Conservation (phyloP, 2,113 vertebrate species). For the Tupaia chinensis region DNA sequence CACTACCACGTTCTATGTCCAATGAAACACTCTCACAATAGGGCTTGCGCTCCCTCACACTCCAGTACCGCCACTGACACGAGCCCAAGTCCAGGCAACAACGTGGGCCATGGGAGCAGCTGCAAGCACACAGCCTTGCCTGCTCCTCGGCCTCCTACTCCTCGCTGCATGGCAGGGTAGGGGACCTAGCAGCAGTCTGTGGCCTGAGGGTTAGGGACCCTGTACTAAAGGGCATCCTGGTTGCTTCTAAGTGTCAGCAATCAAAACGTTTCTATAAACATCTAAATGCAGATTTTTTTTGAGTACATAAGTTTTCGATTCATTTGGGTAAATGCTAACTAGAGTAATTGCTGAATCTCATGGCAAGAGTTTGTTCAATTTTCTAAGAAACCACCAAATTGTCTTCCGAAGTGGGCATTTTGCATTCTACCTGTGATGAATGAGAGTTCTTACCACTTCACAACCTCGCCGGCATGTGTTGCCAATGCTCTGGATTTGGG, state of each 20-base stretch:
- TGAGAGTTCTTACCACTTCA: background rate
- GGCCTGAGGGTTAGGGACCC: no score
- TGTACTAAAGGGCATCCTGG: background rate
- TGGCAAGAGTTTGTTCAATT: background rate
- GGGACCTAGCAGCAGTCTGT: no score
- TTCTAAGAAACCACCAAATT: background rate
- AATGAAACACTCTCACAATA: no score
- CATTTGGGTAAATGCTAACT: background rate
- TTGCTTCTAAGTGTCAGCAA: background rate
- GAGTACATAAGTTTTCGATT: background rate
- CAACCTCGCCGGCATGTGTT: background rate
- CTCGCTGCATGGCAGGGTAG: no score
- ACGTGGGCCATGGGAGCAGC: no score
- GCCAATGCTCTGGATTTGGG: background rate
- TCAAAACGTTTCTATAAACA: background rate
- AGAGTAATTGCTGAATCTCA: accelerated
- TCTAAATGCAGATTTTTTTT: background rate
- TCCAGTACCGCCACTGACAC: no score
- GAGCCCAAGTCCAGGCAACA: no score
- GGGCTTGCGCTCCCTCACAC: no score
- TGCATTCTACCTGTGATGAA: no score
- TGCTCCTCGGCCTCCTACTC: no score
- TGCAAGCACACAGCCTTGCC: no score
- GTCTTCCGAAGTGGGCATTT: background rate
- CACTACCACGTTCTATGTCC: no score